Evolutionary conservation across 2,888 invertebrate genomes (phyloP).

Genomic region (Sipunculus nudus): DNA sequence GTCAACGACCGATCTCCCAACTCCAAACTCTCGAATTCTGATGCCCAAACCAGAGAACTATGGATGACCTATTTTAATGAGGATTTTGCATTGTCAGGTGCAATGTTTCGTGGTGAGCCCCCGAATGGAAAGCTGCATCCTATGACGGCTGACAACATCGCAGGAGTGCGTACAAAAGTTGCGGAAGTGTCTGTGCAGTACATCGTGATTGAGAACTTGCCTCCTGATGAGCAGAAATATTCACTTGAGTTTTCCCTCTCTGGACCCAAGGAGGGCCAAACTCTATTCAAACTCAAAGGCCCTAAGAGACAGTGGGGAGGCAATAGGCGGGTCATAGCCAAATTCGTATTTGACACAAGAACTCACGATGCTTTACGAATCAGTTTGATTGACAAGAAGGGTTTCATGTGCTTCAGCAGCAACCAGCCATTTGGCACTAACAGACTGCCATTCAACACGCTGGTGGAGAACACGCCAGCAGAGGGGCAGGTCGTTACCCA

Average conservation of each 20-base stretch:
- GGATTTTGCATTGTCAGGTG: slow-evolving; percentile 63
- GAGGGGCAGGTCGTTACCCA: slow-evolving; percentile 35
- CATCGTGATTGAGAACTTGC: neutral
- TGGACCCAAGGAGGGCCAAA: slow-evolving; percentile 22
- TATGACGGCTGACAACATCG: slow-evolving; percentile 53
- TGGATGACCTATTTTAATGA: slow-evolving; percentile 66
- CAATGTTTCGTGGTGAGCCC: slow-evolving; percentile 67
- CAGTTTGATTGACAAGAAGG: neutral
- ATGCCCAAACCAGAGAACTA: slow-evolving; percentile 64
- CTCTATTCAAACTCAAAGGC: slow-evolving; percentile 42
- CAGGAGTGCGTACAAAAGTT: slow-evolving; percentile 51
- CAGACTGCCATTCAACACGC: neutral
- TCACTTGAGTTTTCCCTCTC: too few species aligned
- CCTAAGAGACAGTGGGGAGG: slow-evolving; percentile 48
- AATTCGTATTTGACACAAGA: slow-evolving; percentile 51
- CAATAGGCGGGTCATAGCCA: slow-evolving; percentile 61
- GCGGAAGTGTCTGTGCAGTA: slow-evolving; percentile 41
- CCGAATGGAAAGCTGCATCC: slow-evolving; percentile 63
- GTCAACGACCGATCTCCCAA: slow-evolving; percentile 66
- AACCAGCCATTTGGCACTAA: neutral
- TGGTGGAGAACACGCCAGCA: slow-evolving; percentile 35
- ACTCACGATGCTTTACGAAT: neutral
- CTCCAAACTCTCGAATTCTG: slow-evolving; percentile 65
- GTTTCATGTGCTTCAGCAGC: neutral
- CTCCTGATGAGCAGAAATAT: slow-evolving; percentile 42